Evolutionary conservation across 2,113 vertebrate genomes (phyloP), one percentile per base, ranked within the genome.

Genomic region (Hirundichthys speculiger): DNA sequence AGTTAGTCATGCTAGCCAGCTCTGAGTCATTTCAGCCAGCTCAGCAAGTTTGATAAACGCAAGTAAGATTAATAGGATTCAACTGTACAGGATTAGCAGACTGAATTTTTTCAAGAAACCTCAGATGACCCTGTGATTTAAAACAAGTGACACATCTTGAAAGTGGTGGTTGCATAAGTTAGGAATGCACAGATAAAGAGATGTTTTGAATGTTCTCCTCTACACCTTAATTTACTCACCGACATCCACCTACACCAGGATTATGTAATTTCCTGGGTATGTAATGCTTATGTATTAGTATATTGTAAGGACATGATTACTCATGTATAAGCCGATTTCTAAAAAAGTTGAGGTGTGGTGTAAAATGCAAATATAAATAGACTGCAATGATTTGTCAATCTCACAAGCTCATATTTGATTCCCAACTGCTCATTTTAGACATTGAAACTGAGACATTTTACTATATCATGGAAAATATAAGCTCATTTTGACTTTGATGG

Each of bases 251-350:
- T 42, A 48, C 25, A 47, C 15, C 16, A 16, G 2, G 20, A 27
- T 85, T 83, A 65, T 30, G 24, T 73, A 73, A 81, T 49, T 16
- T 48, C 25, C 21, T 49, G 52, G 40, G 58, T 64, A 22, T 62
- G 55, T 65, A 53, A 39, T n/a, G 21, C 22, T 12, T 42, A 15
- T 34, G 2, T 16, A 14, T 21, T 19, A 47, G 53, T 30, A 56
- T 21, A 74, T 82, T 75, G 49, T 53, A 73, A 41, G 46, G 50
- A 46, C 72, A 55, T 51, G 52, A 70, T 67, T 60, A 45, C 13
- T 19, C 50, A 39, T 54, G 3, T 27, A 56, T 41, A n/a, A n/a
- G n/a, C n/a, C n/a, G n/a, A n/a, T n/a, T n/a, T n/a, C n/a, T n/a
- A n/a, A n/a, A n/a, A n/a, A n/a, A n/a, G n/a, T n/a, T n/a, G n/a